Conservation (phyloP, 1,140 invertebrate species). For the Uloborus diversus region DNA sequence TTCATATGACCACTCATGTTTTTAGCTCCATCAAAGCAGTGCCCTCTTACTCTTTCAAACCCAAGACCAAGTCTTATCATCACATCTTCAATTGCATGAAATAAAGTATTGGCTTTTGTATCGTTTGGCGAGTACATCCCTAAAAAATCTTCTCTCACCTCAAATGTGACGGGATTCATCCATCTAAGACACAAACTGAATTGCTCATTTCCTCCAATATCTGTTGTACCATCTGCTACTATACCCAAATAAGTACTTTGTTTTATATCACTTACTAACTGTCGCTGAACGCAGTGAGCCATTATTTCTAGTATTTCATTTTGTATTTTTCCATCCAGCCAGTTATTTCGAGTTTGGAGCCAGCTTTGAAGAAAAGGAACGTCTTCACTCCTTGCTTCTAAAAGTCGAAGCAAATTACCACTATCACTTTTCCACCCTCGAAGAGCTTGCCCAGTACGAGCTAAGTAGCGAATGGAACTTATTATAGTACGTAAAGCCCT, state of each 20-base stretch:
- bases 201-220: conserved; percentile 11
- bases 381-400: conserved; percentile 2
- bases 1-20: neutral
- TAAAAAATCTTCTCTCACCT: conserved; percentile 4
- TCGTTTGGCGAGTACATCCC: neutral
- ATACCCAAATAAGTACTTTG: too few species aligned
- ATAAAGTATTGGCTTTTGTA: conserved; percentile 6
- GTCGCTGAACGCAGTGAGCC: conserved; percentile 5
- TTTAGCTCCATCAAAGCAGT: too few species aligned
- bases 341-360: too few species aligned
- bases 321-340: too few species aligned
- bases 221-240: too few species aligned
- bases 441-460: conserved; percentile 2
- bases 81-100: conserved; percentile 13
- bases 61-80: too few species aligned
- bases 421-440: neutral
- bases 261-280: conserved; percentile 3
- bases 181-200: conserved; percentile 11
- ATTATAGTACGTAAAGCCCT: neutral
- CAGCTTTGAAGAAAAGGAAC: too few species aligned
- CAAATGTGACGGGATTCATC: too few species aligned
- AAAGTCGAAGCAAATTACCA: conserved; percentile 2
- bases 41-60: too few species aligned
- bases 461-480: conserved; percentile 2
- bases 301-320: conserved; percentile 20